Base-by-base conservation (phyloP, 2,113 vertebrate species). In the Ceyx margarethae region DNA sequence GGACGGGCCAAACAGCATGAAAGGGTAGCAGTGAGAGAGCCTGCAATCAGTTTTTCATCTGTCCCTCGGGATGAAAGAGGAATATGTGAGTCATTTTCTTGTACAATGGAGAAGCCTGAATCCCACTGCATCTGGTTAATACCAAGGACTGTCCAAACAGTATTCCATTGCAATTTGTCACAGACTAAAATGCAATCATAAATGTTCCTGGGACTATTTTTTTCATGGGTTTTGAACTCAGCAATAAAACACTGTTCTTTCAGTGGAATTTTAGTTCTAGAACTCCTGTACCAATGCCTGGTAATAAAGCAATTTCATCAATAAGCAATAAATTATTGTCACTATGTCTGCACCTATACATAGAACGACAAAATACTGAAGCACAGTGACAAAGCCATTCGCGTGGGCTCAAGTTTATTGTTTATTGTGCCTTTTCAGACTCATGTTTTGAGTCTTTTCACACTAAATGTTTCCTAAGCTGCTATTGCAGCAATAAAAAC, bases 31-130 rank as follows among this genome's bases (percentile, higher is more conserved):
- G 37, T 4, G 57, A 53, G 69, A 53, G 53, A 77, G 53, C 53
- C 67, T 80, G 81, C 79, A 74, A 77, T 85, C 81, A 43, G 86
- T 43, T 92, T 81, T 92, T 89, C 67, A 37, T 89, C 69, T 33
- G 73, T 79, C 91, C 73, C 87, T 81, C 28, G 60, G 82, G 90
- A 90, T 88, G 68, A 74, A 90, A 81, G 56, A 72, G 71, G 90
- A 91, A 83, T n/a, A 92, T 80, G 50, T 85, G 86, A 95, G 77
- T 93, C 58, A 86, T 95, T 94, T 78, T 93, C 89, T 87, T 45
- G 48, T 74, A 83, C 66, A 91, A 28, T n/a, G 56, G 76, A 56
- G 73, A 62, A 85, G 78, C 33, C 75, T 57, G 78, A 85, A 73
- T 85, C 46, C 85, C 80, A 56, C 68, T 78, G 78, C 42, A 68